These are phyloP conservation scores for Saccostrea cuccullata DNA, from an alignment of 1,140 invertebrate genomes.

Conservation along the genomic window DNA sequence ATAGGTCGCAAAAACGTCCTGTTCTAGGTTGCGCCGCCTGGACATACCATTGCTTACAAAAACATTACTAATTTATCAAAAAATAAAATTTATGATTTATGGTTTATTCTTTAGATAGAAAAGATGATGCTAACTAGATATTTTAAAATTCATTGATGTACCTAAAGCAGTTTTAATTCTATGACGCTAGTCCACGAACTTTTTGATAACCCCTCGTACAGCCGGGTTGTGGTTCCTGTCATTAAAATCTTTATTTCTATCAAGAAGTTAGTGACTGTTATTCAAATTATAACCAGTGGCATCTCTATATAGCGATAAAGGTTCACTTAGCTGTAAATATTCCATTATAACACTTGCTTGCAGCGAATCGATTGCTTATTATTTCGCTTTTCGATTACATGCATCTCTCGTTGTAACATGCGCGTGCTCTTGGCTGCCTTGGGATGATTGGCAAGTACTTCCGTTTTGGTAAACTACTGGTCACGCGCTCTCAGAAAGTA, in stretches of 20 bases:
- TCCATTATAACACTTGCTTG: conserved; percentile 18
- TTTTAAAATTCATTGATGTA: no score
- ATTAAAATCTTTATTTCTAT: background rate
- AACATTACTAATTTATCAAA: no score
- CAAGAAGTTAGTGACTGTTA: background rate
- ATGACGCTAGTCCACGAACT: no score
- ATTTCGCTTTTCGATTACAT: conserved; percentile 26
- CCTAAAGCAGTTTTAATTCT: no score
- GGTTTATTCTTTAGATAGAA: no score
- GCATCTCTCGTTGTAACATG: background rate
- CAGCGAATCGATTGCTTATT: conserved; percentile 19
- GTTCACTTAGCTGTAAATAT: background rate
- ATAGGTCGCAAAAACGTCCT: no score
- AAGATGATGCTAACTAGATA: no score
- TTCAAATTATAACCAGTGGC: background rate
- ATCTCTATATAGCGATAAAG: background rate
- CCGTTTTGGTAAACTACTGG: background rate
- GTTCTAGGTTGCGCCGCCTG: no score
- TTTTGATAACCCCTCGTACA: no score
- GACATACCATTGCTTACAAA: no score
- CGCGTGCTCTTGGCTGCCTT: background rate
- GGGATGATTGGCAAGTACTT: conserved; percentile 1
- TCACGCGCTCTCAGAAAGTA: background rate
- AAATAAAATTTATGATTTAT: no score
- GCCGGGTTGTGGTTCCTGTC: no score